Conservation (phyloP, 1,140 invertebrate species). For the Pseudomyrmex concolor region DNA sequence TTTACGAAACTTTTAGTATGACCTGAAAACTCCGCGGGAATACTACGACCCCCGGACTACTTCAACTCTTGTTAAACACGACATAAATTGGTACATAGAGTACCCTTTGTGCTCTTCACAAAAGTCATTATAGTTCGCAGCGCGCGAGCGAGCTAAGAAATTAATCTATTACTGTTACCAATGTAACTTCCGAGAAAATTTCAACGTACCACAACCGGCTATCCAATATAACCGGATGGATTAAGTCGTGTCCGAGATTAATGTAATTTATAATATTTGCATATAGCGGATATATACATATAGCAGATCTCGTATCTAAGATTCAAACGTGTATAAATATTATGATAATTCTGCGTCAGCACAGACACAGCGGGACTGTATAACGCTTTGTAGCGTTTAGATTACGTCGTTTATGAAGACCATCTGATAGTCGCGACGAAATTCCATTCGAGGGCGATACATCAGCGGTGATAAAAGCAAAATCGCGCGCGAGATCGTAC, state of each 20-base stretch:
- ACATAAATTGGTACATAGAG: slow-evolving; percentile 24
- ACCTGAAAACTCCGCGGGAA: slow-evolving; percentile 1
- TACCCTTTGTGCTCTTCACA: slow-evolving; percentile 1
- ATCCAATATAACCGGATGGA: slow-evolving; percentile 16
- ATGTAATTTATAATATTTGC: slow-evolving; percentile 36
- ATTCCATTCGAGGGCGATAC: slow-evolving; percentile 38
- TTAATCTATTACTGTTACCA: slow-evolving; percentile 13
- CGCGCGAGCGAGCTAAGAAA: slow-evolving; percentile 14
- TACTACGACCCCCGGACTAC: not conserved
- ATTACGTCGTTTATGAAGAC: slow-evolving; percentile 33
- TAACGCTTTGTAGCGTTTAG: not conserved
- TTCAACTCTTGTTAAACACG: slow-evolving; percentile 10
- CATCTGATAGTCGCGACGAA: slow-evolving; percentile 5
- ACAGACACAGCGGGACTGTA: not conserved
- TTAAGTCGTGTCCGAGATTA: slow-evolving; percentile 28
- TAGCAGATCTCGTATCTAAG: too few species aligned
- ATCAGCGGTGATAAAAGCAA: not conserved
- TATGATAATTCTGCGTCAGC: slow-evolving; percentile 4
- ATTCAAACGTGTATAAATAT: slow-evolving; percentile 9
- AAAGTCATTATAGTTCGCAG: not conserved
- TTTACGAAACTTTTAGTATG: slow-evolving; percentile 19
- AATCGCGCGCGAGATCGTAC: slow-evolving; percentile 2
- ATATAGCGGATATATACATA: not conserved
- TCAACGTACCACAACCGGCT: not conserved
- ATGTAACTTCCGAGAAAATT: slow-evolving; percentile 17